Conservation (phyloP, 1,140 invertebrate species). For the Ptiloglossa arizonensis region DNA sequence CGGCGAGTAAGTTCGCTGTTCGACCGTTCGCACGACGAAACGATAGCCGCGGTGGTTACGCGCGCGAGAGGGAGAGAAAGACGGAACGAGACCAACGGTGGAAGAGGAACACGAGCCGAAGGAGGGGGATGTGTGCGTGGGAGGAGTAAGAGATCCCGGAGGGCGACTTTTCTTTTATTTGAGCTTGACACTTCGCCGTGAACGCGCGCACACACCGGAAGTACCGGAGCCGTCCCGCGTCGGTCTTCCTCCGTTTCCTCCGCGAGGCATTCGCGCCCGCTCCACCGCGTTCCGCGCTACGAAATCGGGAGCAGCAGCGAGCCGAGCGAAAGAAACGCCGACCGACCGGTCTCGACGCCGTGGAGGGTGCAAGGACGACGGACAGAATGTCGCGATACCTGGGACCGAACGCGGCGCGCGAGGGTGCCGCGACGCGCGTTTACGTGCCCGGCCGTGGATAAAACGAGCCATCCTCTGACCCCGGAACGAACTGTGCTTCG, state of each 20-base stretch:
- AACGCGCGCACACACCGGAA: constrained; percentile 73
- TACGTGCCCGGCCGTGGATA: constrained; percentile 29
- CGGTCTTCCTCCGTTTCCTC: constrained; percentile 10
- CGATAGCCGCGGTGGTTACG: constrained; percentile 50
- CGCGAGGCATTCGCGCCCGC: neutral
- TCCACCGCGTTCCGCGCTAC: neutral
- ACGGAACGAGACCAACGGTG: constrained; percentile 53
- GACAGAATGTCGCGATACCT: constrained; percentile 36
- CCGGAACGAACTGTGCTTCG: no score
- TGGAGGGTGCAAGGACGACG: constrained; percentile 31
- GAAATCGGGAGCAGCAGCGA: neutral
- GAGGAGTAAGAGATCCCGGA: constrained; percentile 70
- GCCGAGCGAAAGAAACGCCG: neutral
- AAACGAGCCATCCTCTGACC: no score
- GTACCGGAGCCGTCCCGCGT: constrained; percentile 41
- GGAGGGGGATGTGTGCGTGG: constrained; percentile 59
- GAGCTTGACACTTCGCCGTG: constrained; percentile 74
- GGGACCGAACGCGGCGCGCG: constrained; percentile 8
- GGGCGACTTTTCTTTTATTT: constrained; percentile 79
- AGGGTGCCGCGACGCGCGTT: constrained; percentile 27
- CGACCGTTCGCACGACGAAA: constrained; percentile 63
- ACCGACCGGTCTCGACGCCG: neutral
- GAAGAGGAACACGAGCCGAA: constrained; percentile 61
- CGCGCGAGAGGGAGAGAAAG: constrained; percentile 40
- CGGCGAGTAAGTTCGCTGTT: constrained; percentile 61